Base-by-base conservation (phyloP, 2,888 invertebrate genomes). In the Ferrisia virgata region DNA sequence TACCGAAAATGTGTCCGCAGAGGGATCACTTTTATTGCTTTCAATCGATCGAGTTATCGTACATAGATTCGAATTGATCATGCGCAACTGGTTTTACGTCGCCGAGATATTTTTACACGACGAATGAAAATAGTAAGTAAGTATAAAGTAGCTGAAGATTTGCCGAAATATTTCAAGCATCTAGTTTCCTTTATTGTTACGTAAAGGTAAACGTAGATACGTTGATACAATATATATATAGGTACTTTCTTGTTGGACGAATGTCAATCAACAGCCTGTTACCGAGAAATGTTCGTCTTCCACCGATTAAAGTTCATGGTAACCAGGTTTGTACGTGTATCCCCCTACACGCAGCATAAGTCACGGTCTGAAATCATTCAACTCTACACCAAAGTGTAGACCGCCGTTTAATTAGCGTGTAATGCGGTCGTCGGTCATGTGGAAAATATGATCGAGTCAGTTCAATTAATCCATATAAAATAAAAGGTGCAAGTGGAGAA, bases 281-380 rank as follows among this genome's bases (percentile, higher is more conserved):
- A 76, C 36, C 72, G 72, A 64, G 64, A 64, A 64, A 28, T 18
- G 36, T 76, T 36, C 36, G 72, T 76, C 36, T 76, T 36, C 72
- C n/a, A 76, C 53, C 72, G 72, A 36, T 76, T 76, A 76, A 76
- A 76, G 72, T 76, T 76, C 72, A 76, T 36, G 72, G 72, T 76
- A 76, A 76, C 36, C 72, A 36, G 36, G 72, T 76, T 76, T 36
- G 36, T 76, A 76, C 36, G 31, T 76, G 72, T 76, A 33, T 76
- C 31, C 33, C 36, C n/a, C 72, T 18, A 22, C 53, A 53, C 6
- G 31, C 72, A n/a, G 72, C 36, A 76, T 76, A 76, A 76, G 72
- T 76, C 72, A 76, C 72, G 72, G 33, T 76, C 36, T 13, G 18
- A 76, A 76, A 76, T 76, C 72, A 76, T 76, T 76, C 72, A 76